Conservation (phyloP, 2,113 vertebrate species). For the Clarias batrachus region DNA sequence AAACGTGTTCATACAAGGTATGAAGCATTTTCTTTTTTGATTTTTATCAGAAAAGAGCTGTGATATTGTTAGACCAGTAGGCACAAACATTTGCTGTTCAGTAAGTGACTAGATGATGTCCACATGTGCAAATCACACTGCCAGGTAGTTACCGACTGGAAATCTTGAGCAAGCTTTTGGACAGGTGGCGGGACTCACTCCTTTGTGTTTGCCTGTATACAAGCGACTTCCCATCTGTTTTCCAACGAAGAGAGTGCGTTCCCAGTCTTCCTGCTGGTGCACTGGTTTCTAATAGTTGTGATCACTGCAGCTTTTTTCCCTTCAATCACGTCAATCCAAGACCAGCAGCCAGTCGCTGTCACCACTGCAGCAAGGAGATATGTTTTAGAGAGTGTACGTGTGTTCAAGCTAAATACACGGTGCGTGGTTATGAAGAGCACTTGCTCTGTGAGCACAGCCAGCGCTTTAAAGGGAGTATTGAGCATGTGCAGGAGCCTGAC, state of each 20-base stretch:
- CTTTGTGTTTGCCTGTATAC: neutral
- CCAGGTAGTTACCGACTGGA: conserved; percentile 47
- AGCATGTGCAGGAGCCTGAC: conserved; percentile 33
- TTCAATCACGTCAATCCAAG: conserved; percentile 18
- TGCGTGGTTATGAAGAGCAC: conserved; percentile 44
- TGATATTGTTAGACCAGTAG: neutral
- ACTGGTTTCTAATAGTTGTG: conserved; percentile 8
- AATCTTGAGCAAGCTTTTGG: conserved; percentile 47
- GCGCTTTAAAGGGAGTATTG: conserved; percentile 25
- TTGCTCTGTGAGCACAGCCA: conserved; percentile 33
- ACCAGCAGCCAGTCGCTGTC: conserved; percentile 3
- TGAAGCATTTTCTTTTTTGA: neutral
- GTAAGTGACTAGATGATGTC: conserved; percentile 35
- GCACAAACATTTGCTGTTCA: neutral
- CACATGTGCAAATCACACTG: conserved; percentile 24
- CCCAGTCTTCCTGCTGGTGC: conserved; percentile 28
- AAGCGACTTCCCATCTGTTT: conserved; percentile 46
- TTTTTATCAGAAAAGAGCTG: neutral
- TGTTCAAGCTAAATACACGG: neutral
- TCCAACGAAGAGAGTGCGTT: conserved; percentile 34
- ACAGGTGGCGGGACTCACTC: conserved; percentile 36
- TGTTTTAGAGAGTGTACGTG: neutral
- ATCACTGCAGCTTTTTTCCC: conserved; percentile 27
- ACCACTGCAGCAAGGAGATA: neutral
- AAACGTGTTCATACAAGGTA: neutral